These are phyloP conservation scores for Polyodon spathula DNA, from an alignment of 2,113 vertebrate genomes.

Conservation along the genomic window DNA sequence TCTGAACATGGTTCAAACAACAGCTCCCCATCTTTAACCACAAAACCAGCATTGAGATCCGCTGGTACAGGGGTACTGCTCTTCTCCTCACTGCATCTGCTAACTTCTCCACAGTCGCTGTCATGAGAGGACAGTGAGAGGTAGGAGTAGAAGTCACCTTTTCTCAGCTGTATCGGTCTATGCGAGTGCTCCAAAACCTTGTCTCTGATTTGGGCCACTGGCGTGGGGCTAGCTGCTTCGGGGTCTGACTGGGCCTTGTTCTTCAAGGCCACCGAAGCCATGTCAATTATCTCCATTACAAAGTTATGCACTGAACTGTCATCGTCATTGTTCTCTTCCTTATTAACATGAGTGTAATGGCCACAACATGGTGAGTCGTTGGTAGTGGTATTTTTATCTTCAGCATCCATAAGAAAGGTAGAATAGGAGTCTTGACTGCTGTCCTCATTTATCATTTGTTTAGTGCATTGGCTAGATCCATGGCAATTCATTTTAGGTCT, in stretches of 20 bases:
- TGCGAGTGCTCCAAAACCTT: slow-evolving; percentile 92
- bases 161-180: slow-evolving; percentile 75
- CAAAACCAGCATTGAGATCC: slow-evolving; percentile 56
- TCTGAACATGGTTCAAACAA: slow-evolving; percentile 81
- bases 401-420: slow-evolving; percentile 44
- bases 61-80: slow-evolving; percentile 60
- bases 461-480: slow-evolving; percentile 18
- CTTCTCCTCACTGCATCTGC: slow-evolving; percentile 70
- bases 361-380: slow-evolving; percentile 52
- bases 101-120: slow-evolving; percentile 95
- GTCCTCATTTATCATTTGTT: slow-evolving; percentile 36
- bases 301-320: slow-evolving; percentile 74
- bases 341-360: slow-evolving; percentile 43
- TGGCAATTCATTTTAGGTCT: slow-evolving; percentile 31
- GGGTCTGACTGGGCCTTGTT: slow-evolving; percentile 69
- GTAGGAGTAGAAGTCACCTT: slow-evolving; percentile 95
- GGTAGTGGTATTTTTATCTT: slow-evolving; percentile 30
- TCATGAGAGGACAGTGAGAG: slow-evolving; percentile 95
- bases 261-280: slow-evolving; percentile 81
- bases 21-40: slow-evolving; percentile 68
- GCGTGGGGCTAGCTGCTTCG: slow-evolving; percentile 51
- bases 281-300: slow-evolving; percentile 89
- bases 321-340: slow-evolving; percentile 55
- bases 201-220: slow-evolving; percentile 78
- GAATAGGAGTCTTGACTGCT: slow-evolving; percentile 44